These are phyloP conservation scores for Pantherophis alleghaniensis DNA, from an alignment of 2,797 vertebrate species.

Conservation along the genomic window DNA sequence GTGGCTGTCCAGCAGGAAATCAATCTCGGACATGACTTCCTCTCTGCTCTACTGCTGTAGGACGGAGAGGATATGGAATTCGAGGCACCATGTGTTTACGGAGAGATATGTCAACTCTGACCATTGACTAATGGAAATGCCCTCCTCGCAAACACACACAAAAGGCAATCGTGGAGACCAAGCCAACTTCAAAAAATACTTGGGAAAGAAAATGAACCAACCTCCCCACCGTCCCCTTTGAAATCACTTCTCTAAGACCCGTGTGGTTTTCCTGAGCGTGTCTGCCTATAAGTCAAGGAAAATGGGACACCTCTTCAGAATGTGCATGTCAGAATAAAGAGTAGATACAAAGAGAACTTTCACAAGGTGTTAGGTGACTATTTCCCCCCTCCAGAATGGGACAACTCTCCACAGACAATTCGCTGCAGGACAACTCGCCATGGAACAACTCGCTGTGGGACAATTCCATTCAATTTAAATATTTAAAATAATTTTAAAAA, in stretches of 20 bases:
- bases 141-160: neutral
- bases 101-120: constrained; percentile 45
- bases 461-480: too few species aligned
- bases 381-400: neutral
- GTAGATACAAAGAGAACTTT: neutral
- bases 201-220: too few species aligned
- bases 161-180: neutral
- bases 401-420: too few species aligned
- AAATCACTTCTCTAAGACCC: neutral
- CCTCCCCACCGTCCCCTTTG: neutral
- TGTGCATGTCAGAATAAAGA: neutral
- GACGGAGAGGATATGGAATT: constrained; percentile 64
- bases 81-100: neutral
- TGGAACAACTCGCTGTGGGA: too few species aligned
- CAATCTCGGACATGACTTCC: constrained; percentile 62
- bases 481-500: too few species aligned
- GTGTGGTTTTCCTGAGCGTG: neutral
- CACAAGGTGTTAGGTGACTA: neutral
- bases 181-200: neutral
- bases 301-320: neutral
- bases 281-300: neutral
- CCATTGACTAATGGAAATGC: constrained; percentile 43
- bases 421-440: too few species aligned
- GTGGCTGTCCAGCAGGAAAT: constrained; percentile 64
- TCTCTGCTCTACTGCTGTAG: constrained; percentile 50